phyloP scores from a whole-genome alignment of 2,888 invertebrate genomes.

The Polydrusus tereticollis region DNA sequence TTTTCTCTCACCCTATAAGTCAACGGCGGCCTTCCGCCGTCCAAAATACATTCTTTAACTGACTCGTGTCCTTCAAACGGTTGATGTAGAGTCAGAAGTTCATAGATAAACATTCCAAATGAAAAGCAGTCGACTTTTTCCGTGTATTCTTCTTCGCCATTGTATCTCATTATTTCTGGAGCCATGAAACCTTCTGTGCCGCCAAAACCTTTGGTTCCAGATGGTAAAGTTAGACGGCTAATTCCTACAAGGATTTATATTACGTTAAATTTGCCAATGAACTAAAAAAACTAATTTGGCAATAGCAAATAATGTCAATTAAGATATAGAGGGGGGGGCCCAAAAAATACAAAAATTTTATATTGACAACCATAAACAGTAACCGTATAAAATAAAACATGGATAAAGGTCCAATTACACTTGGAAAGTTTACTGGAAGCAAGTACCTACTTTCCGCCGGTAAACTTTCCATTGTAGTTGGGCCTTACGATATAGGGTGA shows the following conservation, averaged over 20 bases:
- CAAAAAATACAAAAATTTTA: too few species aligned
- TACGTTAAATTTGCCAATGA: too few species aligned
- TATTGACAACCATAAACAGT: too few species aligned
- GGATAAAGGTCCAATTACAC: too few species aligned
- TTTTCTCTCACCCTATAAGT: constrained; percentile 78
- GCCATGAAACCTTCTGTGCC: constrained; percentile 99
- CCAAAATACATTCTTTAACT: constrained; percentile 95
- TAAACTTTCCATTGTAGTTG: too few species aligned
- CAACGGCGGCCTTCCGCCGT: constrained; percentile 92
- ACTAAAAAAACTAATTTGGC: too few species aligned
- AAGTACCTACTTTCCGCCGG: too few species aligned
- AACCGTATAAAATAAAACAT: too few species aligned
- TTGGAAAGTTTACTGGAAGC: too few species aligned
- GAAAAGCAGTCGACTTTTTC: constrained; percentile 99
- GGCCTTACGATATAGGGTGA: too few species aligned
- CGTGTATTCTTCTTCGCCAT: constrained; percentile 98
- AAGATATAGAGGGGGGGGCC: too few species aligned
- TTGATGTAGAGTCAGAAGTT: constrained; percentile 90
- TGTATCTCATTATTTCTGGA: constrained; percentile 97
- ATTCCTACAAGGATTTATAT: constrained; percentile 74
- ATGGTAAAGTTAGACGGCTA: constrained; percentile 87
- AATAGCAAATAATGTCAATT: too few species aligned
- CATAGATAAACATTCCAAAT: constrained; percentile 98
- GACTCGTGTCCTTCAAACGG: constrained; percentile 98
- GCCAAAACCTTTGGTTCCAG: constrained; percentile 96